Evolutionary conservation across 1,140 invertebrate genomes (phyloP).

Genomic region (Phymorhynchus buccinoides): DNA sequence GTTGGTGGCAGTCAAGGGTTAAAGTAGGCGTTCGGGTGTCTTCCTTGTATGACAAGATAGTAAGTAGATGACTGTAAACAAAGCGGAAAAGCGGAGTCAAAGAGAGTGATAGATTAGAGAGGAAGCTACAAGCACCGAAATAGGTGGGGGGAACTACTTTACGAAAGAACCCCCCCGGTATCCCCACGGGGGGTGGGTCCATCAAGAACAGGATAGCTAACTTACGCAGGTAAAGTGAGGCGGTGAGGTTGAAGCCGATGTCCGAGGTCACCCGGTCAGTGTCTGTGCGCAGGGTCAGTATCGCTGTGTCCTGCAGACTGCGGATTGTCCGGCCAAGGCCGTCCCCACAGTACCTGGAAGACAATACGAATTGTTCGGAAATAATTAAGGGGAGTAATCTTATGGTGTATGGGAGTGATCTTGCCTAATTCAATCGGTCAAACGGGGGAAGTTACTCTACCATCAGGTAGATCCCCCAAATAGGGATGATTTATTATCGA

Average conservation of each 20-base stretch:
- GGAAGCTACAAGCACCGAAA: too few relatives aligned
- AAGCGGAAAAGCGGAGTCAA: too few relatives aligned
- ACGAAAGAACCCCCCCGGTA: neutral
- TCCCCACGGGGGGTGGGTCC: too few relatives aligned
- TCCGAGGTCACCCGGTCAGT: neutral
- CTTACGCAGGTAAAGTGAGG: constrained; percentile 36
- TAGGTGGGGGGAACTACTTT: neutral
- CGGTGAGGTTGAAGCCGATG: constrained; percentile 38
- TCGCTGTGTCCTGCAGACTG: constrained; percentile 38
- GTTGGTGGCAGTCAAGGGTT: too few relatives aligned
- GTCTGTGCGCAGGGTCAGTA: constrained; percentile 24
- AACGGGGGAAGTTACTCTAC: too few relatives aligned
- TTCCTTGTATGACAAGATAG: neutral
- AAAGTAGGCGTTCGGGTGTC: neutral
- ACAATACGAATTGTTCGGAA: too few relatives aligned
- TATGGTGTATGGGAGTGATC: too few relatives aligned
- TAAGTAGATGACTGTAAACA: neutral
- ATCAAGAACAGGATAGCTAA: too few relatives aligned
- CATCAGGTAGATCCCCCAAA: too few relatives aligned
- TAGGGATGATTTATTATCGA: too few relatives aligned
- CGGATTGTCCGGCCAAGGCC: constrained; percentile 31
- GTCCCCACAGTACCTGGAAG: constrained; percentile 50
- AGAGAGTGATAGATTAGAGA: neutral
- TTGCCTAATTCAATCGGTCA: too few relatives aligned
- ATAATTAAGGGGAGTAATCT: too few relatives aligned